Base-by-base conservation (phyloP, 2,797 vertebrate genomes). In the Propithecus deckenii region DNA sequence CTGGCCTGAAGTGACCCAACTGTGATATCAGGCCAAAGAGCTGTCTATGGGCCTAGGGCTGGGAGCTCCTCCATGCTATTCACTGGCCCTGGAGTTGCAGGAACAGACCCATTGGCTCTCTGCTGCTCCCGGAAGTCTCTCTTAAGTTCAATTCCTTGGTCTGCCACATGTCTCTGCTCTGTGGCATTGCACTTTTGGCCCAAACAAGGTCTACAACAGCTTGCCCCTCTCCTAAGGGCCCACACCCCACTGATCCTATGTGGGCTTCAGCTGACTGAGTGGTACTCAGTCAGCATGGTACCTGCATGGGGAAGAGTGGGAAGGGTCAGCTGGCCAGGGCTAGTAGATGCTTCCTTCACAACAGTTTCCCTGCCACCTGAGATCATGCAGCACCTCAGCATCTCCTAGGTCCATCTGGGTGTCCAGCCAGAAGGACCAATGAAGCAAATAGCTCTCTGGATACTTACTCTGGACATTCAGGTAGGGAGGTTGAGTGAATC, bases 401-500 rank as follows among this genome's bases (percentile, higher is more conserved):
- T 94, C 61, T 93, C 38, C 71, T 89, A 84, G 88, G 69, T 84
- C 41, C 75, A 50, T 50, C 35, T 93, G 41, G 50, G 69, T 18
- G 52, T 78, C 52, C 15, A 72, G 35, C 25, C 65, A 69, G 76
- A 95, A 96, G 52, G 17, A 83, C 38, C 23, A 18, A 92, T 25
- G 76, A 95, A 92, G 48, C 38, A 71, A 76, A 91, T 32, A 91
- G 38, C 41, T 86, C 65, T 94, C 78, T 86, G 48, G 55, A 96
- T 25, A 50, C 17, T 95, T 65, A 86, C 28, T 17, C 85, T 71
- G 59, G 50, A 96, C 84, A 92, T 74, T 76, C 57, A 89, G 57
- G 72, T 35, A 88, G 38, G 41, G n/a, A 91, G 13, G 18, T 11
- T 71, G 32, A 85, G 23, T 61, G 84, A 52, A 69, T 93, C 81